Conservation (phyloP, 2,888 invertebrate species). For the Amaurobius ferox region DNA sequence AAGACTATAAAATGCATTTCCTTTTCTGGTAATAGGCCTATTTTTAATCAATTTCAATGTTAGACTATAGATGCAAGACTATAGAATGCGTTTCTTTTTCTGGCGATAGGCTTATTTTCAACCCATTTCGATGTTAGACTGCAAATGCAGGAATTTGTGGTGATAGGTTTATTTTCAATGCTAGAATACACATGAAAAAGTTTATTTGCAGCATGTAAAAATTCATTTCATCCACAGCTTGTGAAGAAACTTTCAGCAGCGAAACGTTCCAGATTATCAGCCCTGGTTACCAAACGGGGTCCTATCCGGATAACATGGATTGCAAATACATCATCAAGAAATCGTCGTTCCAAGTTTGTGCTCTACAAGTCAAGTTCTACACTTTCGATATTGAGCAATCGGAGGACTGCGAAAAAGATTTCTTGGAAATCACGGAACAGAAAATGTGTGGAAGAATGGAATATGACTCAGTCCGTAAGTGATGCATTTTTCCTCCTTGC, state of each 20-base stretch:
- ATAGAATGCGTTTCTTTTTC: no score
- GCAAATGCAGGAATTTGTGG: no score
- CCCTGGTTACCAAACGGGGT: conserved; percentile 69
- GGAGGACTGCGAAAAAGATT: conserved; percentile 74
- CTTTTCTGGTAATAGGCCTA: no score
- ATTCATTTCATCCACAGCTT: conserved; percentile 27
- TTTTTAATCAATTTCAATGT: no score
- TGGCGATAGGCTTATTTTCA: no score
- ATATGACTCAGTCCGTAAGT: conserved; percentile 73
- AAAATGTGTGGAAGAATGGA: conserved; percentile 74
- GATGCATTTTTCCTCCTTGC: no score
- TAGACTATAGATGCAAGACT: no score
- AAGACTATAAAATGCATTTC: no score
- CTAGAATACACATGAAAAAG: no score
- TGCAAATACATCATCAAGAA: conserved; percentile 74
- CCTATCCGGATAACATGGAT: conserved; percentile 73
- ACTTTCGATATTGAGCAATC: conserved; percentile 74
- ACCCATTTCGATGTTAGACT: no score
- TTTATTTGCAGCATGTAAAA: no score
- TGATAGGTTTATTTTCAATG: no score
- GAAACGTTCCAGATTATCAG: conserved; percentile 72
- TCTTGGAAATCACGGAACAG: conserved; percentile 72
- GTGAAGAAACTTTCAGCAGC: conserved; percentile 47
- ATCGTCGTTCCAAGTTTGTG: conserved; percentile 73
- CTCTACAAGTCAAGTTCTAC: conserved; percentile 74